Percentiles rank a stretch among this genome's conserved stretches.
Evolutionary conservation across 2,888 invertebrate species (phyloP).

Genomic region (Vannuccia rotundouncinata): DNA sequence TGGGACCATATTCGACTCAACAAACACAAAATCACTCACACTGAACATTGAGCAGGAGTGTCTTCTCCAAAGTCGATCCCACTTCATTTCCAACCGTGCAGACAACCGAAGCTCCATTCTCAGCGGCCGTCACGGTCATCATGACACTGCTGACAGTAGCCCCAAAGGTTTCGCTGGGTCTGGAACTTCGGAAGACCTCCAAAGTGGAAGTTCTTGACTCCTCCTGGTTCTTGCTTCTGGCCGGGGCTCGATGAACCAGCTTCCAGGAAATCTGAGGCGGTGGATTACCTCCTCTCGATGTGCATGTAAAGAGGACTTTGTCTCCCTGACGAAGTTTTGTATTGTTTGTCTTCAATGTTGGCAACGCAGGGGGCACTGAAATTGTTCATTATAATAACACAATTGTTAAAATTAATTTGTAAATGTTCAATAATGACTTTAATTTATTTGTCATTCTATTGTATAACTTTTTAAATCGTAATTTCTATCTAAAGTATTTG

Average conservation of each 20-base stretch:
- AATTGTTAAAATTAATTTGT: too few species aligned
- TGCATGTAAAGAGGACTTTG: background rate
- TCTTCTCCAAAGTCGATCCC: background rate
- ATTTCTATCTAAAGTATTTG: too few species aligned
- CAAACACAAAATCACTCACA: background rate
- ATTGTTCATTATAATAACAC: too few species aligned
- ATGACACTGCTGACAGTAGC: background rate
- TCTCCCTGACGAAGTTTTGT: background rate
- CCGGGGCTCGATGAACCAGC: background rate
- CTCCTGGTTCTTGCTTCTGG: background rate
- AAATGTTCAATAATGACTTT: too few species aligned
- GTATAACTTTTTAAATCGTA: too few species aligned
- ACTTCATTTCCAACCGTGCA: background rate
- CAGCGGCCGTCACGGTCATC: background rate
- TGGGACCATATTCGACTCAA: too few species aligned
- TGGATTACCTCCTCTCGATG: background rate
- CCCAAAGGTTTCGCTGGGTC: background rate
- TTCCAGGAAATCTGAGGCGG: conserved; percentile 2
- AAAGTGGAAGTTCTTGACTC: background rate
- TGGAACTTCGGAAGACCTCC: background rate
- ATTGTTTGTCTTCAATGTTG: background rate
- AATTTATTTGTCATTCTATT: too few species aligned
- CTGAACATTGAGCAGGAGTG: background rate
- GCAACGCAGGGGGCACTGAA: background rate
- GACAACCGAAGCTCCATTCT: background rate